phyloP scores from a whole-genome alignment of 2,797 vertebrate genomes.

The Trachops cirrhosus region DNA sequence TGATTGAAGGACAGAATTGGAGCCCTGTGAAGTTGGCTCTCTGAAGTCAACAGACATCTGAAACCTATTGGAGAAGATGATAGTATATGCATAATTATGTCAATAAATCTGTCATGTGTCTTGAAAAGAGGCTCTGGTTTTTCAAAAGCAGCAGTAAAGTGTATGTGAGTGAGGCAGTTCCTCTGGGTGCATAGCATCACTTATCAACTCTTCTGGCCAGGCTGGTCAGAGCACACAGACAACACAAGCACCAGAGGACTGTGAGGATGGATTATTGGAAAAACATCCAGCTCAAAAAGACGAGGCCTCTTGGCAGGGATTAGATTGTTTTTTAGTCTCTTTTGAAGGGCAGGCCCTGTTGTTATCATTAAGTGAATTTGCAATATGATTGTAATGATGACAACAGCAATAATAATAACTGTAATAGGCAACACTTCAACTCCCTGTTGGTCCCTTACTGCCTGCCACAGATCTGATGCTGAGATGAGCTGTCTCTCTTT shows the following conservation, averaged over 20 bases:
- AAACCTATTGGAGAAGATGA: background rate
- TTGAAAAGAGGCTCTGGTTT: background rate
- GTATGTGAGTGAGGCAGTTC: background rate
- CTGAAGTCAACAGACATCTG: background rate
- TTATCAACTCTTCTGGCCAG: background rate
- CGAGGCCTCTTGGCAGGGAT: constrained; percentile 25
- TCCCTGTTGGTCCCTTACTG: background rate
- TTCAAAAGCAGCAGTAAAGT: background rate
- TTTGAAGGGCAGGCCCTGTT: background rate
- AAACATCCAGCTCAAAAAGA: constrained; percentile 9
- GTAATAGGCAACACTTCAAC: background rate
- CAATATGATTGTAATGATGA: background rate
- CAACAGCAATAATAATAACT: constrained; percentile 23
- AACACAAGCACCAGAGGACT: background rate
- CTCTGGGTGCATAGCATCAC: background rate
- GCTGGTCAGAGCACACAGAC: background rate
- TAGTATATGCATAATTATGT: background rate
- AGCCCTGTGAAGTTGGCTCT: background rate
- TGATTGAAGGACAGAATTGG: background rate
- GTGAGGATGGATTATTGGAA: background rate
- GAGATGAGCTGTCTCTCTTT: background rate
- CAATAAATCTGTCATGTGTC: background rate
- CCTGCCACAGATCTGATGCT: background rate
- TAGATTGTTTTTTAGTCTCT: background rate
- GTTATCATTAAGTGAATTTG: constrained; percentile 33